Conservation (phyloP, 2,888 invertebrate genomes). For the Kryphioiulus occultus region DNA sequence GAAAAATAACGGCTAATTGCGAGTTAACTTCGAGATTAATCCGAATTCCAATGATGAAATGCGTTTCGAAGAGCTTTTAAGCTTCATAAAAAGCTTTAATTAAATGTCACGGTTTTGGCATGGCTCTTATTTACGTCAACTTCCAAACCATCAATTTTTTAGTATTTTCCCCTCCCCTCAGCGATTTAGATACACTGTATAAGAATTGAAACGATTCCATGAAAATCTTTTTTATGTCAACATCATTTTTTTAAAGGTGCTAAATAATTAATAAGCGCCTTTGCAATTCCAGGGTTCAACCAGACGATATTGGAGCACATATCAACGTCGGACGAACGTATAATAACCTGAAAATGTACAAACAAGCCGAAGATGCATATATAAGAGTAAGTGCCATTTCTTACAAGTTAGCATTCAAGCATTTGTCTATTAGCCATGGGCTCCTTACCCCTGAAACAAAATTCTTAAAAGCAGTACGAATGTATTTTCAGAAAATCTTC, state of each 20-base stretch:
- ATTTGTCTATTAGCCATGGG: too few relatives aligned
- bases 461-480: too few relatives aligned
- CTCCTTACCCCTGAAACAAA: too few relatives aligned
- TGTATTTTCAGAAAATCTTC: too few relatives aligned
- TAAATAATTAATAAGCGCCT: neutral
- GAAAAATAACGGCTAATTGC: slow-evolving; percentile 38
- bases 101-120: slow-evolving; percentile 6
- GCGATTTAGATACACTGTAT: neutral
- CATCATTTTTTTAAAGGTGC: neutral
- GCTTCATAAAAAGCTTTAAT: slow-evolving; percentile 40
- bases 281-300: slow-evolving; percentile 74
- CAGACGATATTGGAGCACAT: slow-evolving; percentile 95
- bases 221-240: neutral
- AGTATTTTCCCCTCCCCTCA: neutral
- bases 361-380: slow-evolving; percentile 92
- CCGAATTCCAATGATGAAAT: slow-evolving; percentile 41
- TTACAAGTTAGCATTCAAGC: neutral
- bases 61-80: slow-evolving; percentile 45
- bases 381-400: slow-evolving; percentile 68
- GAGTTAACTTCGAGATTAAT: slow-evolving; percentile 31
- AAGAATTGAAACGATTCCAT: neutral
- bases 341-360: slow-evolving; percentile 85
- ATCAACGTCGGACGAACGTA: slow-evolving; percentile 96
- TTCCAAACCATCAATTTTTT: neutral
- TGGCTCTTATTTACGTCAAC: slow-evolving; percentile 7